Percentiles rank a stretch among this genome's conserved stretches.
phyloP scores from a whole-genome alignment of 2,797 vertebrate species.

The Arctocebus calabarensis region DNA sequence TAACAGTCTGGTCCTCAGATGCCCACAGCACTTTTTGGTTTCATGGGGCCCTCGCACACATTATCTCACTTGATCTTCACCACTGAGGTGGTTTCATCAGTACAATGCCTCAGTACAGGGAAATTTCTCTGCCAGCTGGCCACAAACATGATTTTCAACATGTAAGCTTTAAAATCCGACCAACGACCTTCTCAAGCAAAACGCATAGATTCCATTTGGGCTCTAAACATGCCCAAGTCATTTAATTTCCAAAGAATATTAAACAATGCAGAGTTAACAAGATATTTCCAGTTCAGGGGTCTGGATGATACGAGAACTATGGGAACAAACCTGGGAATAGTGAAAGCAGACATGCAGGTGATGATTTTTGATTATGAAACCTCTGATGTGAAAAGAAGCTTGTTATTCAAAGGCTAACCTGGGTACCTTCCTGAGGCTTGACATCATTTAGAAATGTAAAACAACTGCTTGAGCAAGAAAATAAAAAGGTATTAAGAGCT shows the following conservation, averaged over 20 bases:
- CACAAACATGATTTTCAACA: conserved; percentile 54
- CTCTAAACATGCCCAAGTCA: conserved; percentile 65
- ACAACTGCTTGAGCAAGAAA: conserved; percentile 35
- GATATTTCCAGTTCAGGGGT: conserved; percentile 66
- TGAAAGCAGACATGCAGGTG: background rate
- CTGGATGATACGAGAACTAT: conserved; percentile 39
- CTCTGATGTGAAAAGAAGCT: conserved; percentile 43
- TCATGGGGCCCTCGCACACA: background rate
- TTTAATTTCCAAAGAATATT: conserved; percentile 81
- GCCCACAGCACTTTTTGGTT: background rate
- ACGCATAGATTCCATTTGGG: conserved; percentile 45
- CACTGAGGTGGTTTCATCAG: conserved; percentile 38
- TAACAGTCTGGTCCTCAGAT: background rate
- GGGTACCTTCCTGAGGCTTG: background rate
- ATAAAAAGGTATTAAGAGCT: background rate
- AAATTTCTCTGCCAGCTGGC: conserved; percentile 47
- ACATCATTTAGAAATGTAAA: conserved; percentile 66
- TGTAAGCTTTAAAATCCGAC: conserved; percentile 61
- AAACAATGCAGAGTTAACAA: conserved; percentile 71
- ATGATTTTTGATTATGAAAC: conserved; percentile 57
- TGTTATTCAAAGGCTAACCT: conserved; percentile 39
- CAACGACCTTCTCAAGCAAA: conserved; percentile 63
- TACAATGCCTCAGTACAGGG: background rate
- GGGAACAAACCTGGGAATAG: conserved; percentile 49
- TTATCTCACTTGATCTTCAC: conserved; percentile 54